Conservation (phyloP, 30 jellyfish, hydroid and myxozoan species). For the Aurelia sp. region DNA sequence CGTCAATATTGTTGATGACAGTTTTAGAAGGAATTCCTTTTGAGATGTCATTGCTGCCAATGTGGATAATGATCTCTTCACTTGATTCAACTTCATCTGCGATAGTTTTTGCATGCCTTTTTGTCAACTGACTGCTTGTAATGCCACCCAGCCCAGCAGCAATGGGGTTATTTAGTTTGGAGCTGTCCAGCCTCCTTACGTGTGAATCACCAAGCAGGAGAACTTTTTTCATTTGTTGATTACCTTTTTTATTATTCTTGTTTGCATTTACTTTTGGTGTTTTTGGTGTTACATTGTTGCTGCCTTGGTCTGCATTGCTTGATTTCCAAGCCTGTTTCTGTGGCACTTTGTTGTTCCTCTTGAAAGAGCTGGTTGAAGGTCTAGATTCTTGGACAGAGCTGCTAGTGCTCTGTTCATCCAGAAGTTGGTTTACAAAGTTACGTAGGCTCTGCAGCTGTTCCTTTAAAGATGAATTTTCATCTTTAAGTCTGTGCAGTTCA, state of each 20-base stretch:
- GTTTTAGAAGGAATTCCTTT: slow-evolving; percentile 38
- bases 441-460: too few relatives aligned
- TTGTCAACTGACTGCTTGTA: not conserved
- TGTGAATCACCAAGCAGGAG: slow-evolving; percentile 48
- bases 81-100: not conserved
- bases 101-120: not conserved
- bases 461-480: too few relatives aligned
- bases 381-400: too few relatives aligned
- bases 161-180: not conserved
- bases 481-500: too few relatives aligned
- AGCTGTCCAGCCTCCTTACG: slow-evolving; percentile 1
- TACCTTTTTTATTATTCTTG: not conserved
- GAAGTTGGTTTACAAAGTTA: not conserved
- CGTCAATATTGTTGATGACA: slow-evolving; percentile 1
- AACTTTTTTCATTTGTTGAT: not conserved
- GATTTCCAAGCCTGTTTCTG: not conserved
- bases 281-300: not conserved
- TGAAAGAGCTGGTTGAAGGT: too few relatives aligned
- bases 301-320: not conserved
- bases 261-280: not conserved
- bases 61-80: slow-evolving; percentile 21
- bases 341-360: too few relatives aligned
- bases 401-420: too few relatives aligned
- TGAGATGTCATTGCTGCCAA: slow-evolving; percentile 31
- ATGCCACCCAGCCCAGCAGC: slow-evolving; percentile 17